These are phyloP conservation scores for Dermatemys mawii DNA, from an alignment of 2,113 vertebrate genomes.

Conservation along the genomic window DNA sequence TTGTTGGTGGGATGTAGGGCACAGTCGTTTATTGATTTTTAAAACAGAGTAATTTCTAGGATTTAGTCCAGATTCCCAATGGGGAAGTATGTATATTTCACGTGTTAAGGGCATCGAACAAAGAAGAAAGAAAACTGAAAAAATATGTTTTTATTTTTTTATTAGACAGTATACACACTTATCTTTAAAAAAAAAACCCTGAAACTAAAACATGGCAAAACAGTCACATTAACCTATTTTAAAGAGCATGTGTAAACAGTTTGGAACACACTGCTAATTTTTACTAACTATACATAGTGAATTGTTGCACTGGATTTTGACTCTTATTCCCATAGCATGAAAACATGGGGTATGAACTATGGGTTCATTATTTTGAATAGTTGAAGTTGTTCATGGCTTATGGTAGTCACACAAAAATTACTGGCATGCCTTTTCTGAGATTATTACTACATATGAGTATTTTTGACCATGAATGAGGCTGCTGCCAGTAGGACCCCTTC, in stretches of 20 bases:
- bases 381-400: neutral
- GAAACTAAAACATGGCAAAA: neutral
- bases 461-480: neutral
- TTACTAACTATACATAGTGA: neutral
- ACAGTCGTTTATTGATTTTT: neutral
- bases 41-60: neutral
- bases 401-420: neutral
- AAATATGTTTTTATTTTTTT: neutral
- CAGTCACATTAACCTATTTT: neutral
- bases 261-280: neutral
- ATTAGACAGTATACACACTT: neutral
- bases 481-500: neutral
- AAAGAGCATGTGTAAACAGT: neutral
- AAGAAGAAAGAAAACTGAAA: neutral
- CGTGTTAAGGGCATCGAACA: neutral
- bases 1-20: fast-evolving
- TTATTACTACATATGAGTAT: neutral
- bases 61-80: neutral
- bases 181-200: neutral
- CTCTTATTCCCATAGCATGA: neutral
- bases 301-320: neutral
- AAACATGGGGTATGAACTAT: neutral
- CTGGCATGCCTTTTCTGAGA: neutral
- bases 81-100: neutral
- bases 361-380: neutral